Base-by-base conservation (phyloP, 2,797 vertebrate species). In the Limosa lapponica region DNA sequence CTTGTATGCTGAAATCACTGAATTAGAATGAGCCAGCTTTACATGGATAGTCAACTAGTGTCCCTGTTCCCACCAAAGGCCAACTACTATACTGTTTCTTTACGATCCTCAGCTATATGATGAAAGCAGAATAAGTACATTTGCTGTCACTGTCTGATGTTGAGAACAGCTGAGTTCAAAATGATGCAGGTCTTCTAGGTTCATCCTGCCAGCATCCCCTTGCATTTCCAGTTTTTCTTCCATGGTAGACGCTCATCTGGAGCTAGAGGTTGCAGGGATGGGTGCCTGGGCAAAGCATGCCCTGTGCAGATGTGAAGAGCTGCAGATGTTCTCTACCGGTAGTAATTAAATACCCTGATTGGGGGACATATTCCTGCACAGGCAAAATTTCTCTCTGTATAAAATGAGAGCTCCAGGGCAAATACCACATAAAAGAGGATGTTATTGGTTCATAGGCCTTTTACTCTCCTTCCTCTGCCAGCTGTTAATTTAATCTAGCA, bases 401-500 rank as follows among this genome's bases (percentile, higher is more conserved):
- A 79, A 55, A 80, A 48, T 8, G 25, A 48, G 70, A 73, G 80
- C 82, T 87, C 39, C 88, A 79, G 62, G 46, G n/a, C 43, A 87
- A 84, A 65, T 51, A 44, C 37, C 19, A 4, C 16, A 20, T 75
- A 79, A 81, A 79, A 61, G 51, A 82, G 62, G 32, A 66, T 75
- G 14, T 36, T 64, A 25, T 11, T 55, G 62, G 11, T 55, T 57
- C 6, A 16, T 1, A 22, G 27, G 51, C 57, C 69, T 81, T 93
- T 89, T 82, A 61, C 11, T 66, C 10, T 79, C 10, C 22, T 82
- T 87, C 64, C 23, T 67, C 61, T 93, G 74, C 48, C 71, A 78
- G 67, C 39, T 57, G 17, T 48, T 92, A 87, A 87, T 93, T 95
- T 77, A 71, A 89, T 89, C 22, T 54, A 84, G 57, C 23, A 52